Base-by-base conservation (phyloP, 1,140 invertebrate species). In the Andrena cerasifolii region DNA sequence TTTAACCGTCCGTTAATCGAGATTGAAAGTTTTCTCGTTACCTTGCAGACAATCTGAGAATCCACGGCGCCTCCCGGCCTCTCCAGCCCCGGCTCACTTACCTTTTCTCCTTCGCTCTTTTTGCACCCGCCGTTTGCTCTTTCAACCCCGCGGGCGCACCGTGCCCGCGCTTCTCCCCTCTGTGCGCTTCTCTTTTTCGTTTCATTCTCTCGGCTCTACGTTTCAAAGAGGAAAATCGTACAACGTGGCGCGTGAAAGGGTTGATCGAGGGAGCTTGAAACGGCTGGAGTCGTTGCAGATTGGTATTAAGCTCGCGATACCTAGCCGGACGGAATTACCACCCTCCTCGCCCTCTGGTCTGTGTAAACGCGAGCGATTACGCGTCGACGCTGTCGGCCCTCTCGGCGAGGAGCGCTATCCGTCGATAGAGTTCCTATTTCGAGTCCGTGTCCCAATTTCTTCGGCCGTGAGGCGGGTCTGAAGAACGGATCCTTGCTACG, bases 11-110 rank as follows among this genome's bases (percentile, higher is more conserved):
- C 36, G 40, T 77, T 71, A 71, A 77, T 82, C 80, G 59, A 77
- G 72, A 77, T 71, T 21, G 66, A 71, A 81, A 82, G 72, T 82
- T 81, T 81, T 61, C 79, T 81, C 71, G 71, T 82, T 82, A 80
- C 54, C 72, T 49, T 33, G 36, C 36, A 45, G 65, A 77, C 21
- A 63, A 77, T 33, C 28, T 45, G 36, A 33, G 58, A 31, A 24
- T 43, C 28, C 3, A 10, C 8, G 28, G n/a, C 16, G 49, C 51
- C 45, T 56, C 7, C 36, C n/a, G 26, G 6, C 3, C 33, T 10
- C 43, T 36, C 10, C 67, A 24, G n/a, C n/a, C 28, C 45, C 31
- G 21, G 18, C 26, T 14, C 12, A 26, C 21, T 14, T 63, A 31
- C 21, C 12, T 12, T 21, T 33, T 36, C 45, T n/a, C 45, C 3